Base-by-base conservation (phyloP, 2,797 vertebrate species). In the Meda fulgida region DNA sequence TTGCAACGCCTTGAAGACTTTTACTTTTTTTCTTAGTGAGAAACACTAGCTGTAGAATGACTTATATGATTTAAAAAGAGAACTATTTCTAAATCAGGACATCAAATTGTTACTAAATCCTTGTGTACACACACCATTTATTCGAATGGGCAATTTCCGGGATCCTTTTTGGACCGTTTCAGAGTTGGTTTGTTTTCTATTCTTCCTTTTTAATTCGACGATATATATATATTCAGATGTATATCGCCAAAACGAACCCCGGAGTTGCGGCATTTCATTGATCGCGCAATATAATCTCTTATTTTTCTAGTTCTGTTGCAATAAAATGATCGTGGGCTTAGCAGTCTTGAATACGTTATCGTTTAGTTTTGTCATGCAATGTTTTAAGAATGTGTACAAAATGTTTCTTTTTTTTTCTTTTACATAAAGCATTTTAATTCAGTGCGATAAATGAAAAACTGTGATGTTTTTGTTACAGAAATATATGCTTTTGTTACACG, bases 31-130 rank as follows among this genome's bases (percentile, higher is more conserved):
- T 97, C 96, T 98, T 96, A 94, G 95, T 94, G 94, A 95, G 97
- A 97, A 98, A 99, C 97, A 99, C 97, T 98, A 98, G 97, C 94
- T 96, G 96, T 98, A 99, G 97, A 96, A 96, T 96, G 96, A 97
- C 96, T 96, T 96, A 91, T 96, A 97, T 96, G 94, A 97, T 94
- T 91, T 77, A 88, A 89, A 90, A 85, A 88, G 88, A 91, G 92
- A 94, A 95, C 94, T 94, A 97, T 98, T 97, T 97, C 97, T 97
- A 97, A 97, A 97, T 97, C 95, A 96, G 97, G 96, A 96, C 94
- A 94, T 96, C 96, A 96, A 97, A 97, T 96, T 93, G 92, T 95
- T 97, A 99, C 97, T 98, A 98, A 96, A 97, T 96, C 95, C 94
- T 94, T 94, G 95, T 94, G 96, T 97, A 97, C 96, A 96, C 92